A percentile compares a stretch with the other conserved stretches of the same genome.
Conservation (phyloP, 2,113 vertebrate species). For the Martes martes region DNA sequence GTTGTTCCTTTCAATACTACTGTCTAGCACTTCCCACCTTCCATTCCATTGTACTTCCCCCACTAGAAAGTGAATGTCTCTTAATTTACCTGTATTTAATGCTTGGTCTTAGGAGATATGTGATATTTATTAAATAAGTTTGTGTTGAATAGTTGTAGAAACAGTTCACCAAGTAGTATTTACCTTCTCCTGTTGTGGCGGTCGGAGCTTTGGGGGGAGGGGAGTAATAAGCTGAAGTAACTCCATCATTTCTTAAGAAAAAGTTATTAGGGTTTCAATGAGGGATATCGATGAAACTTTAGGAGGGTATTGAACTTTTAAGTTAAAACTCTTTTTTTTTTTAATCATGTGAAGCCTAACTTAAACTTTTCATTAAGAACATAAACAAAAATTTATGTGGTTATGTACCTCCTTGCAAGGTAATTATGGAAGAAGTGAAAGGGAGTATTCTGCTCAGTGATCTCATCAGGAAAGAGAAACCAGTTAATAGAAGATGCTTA, state of each 20-base stretch:
- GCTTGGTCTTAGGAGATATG: not conserved
- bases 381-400: not conserved
- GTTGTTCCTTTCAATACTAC: not conserved
- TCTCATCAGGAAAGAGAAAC: not conserved
- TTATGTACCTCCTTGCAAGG: not conserved
- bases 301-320: not conserved
- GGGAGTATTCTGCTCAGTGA: not conserved
- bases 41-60: not conserved
- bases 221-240: not conserved
- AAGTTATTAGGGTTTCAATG: not conserved
- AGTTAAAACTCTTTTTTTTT: not conserved
- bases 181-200: not conserved
- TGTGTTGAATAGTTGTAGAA: not conserved
- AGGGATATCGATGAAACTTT: not conserved
- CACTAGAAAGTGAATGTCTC: not conserved
- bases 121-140: not conserved
- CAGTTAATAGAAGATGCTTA: not conserved
- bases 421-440: not conserved
- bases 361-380: not conserved
- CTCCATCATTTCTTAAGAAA: not conserved
- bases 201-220: too few species aligned
- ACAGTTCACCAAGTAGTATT: not conserved
- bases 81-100: not conserved
- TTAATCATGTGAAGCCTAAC: not conserved
- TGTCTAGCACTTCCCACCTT: not conserved